Evolutionary conservation across 2,888 invertebrate genomes (phyloP), one percentile per base, ranked within the genome.

Genomic region (Melanchra persicariae): DNA sequence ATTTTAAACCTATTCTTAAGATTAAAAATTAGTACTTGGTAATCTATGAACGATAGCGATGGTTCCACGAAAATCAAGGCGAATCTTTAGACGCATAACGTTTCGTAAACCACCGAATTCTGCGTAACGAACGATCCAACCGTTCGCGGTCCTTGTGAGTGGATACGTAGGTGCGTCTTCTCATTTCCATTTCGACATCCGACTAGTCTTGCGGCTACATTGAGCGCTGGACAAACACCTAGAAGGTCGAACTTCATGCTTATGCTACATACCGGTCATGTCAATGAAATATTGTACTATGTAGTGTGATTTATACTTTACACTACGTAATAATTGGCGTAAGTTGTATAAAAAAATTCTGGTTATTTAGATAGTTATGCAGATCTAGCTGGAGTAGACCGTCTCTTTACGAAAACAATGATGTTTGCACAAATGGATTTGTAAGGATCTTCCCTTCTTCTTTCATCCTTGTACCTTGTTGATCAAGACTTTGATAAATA

Each of bases 151-250:
- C 49, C 12, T 30, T 52, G 47, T n/a, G 54, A 60, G 24, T 51
- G 37, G 52, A 73, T 30, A 22, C n/a, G 26, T 75, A 51, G 83
- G 71, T 40, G 79, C 76, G 81, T 70, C 75, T 78, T 66, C 68
- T 82, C 72, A 65, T 74, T 71, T 72, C 55, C 59, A 71, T 86
- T 86, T 74, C 71, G 74, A 82, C 78, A 85, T 59, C 52, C 37
- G 54, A 19, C 67, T 64, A 19, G 45, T 67, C 24, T 68, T 79
- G 68, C 34, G 57, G 54, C 79, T 60, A 66, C 62, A 26, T 57
- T 54, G 61, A 61, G 43, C 71, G 63, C 55, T 65, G 59, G 72
- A 70, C 74, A 83, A 83, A 83, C 55, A 82, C 34, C 15, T 55
- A 69, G 83, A 77, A 83, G 85, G 82, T 71, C 85, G 58, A 77